A percentile compares a stretch with the other conserved stretches of the same genome.
phyloP scores from a whole-genome alignment of 2,797 vertebrate species.

The Helostoma temminkii region DNA sequence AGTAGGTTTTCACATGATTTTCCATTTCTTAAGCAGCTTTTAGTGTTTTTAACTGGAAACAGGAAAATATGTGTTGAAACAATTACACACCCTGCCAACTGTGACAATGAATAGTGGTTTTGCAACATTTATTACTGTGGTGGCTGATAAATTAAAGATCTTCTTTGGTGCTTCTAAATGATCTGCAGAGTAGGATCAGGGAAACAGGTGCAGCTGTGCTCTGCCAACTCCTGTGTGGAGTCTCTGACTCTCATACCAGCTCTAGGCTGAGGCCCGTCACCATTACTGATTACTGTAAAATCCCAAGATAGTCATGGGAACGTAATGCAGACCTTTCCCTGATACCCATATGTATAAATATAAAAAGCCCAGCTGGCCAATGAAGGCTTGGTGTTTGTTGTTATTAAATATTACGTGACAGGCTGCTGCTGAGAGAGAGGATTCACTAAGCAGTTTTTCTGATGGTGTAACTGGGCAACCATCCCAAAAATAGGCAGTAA shows the following conservation, averaged over 20 bases:
- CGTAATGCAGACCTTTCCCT: constrained; percentile 48
- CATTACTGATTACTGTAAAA: constrained; percentile 46
- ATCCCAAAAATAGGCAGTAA: constrained; percentile 29
- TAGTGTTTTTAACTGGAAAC: background rate
- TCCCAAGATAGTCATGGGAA: constrained; percentile 45
- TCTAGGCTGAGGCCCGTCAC: constrained; percentile 17
- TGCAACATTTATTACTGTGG: background rate
- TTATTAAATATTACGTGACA: constrained; percentile 53
- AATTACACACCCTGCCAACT: constrained; percentile 4
- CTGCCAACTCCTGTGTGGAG: constrained; percentile 13
- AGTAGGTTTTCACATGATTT: background rate
- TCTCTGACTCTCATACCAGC: constrained; percentile 19
- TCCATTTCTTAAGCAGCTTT: background rate
- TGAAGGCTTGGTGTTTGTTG: constrained; percentile 45
- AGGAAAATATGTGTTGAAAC: constrained; percentile 7
- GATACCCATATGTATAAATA: constrained; percentile 41
- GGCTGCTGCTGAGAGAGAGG: constrained; percentile 29
- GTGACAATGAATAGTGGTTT: constrained; percentile 10
- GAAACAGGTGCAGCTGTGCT: constrained; percentile 21
- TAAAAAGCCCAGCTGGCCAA: constrained; percentile 28
- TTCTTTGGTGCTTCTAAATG: background rate
- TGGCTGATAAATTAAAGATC: constrained; percentile 1
- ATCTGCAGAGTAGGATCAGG: background rate
- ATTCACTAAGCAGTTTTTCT: constrained; percentile 14
- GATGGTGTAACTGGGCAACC: constrained; percentile 19